Conservation (phyloP, 2,888 invertebrate genomes). For the Carpatolechia fugitivella region DNA sequence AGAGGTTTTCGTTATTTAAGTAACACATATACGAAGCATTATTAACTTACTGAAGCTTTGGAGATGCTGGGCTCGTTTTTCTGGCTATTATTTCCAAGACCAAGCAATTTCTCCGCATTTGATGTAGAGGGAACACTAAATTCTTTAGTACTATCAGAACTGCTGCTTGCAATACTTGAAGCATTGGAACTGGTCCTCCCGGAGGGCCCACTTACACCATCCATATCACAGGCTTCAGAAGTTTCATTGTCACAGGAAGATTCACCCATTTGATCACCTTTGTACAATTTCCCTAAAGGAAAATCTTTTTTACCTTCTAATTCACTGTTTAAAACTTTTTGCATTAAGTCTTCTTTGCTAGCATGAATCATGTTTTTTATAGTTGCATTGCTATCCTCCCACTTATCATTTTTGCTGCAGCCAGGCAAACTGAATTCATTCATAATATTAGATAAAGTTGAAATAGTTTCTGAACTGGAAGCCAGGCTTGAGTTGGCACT, state of each 20-base stretch:
- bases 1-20: no score
- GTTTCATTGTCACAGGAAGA: constrained; percentile 43
- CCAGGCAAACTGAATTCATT: constrained; percentile 60
- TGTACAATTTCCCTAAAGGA: constrained; percentile 69
- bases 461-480: constrained; percentile 68
- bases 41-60: constrained; percentile 47
- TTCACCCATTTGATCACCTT: constrained; percentile 48
- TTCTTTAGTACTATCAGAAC: constrained; percentile 60
- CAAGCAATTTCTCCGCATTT: constrained; percentile 65
- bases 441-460: constrained; percentile 51
- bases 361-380: constrained; percentile 63
- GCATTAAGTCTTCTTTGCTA: constrained; percentile 61
- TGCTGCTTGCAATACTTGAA: constrained; percentile 60
- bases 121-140: constrained; percentile 67
- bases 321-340: constrained; percentile 59
- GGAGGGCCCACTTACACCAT: constrained; percentile 46
- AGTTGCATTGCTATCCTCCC: constrained; percentile 58
- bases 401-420: constrained; percentile 56
- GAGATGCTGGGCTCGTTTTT: constrained; percentile 45
- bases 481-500: constrained; percentile 63
- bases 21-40: no score
- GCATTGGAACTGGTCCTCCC: constrained; percentile 63
- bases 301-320: constrained; percentile 62
- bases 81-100: constrained; percentile 51
- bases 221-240: constrained; percentile 44